Base-by-base conservation (phyloP, 2,888 invertebrate genomes). In the Agrochola lychnidis region DNA sequence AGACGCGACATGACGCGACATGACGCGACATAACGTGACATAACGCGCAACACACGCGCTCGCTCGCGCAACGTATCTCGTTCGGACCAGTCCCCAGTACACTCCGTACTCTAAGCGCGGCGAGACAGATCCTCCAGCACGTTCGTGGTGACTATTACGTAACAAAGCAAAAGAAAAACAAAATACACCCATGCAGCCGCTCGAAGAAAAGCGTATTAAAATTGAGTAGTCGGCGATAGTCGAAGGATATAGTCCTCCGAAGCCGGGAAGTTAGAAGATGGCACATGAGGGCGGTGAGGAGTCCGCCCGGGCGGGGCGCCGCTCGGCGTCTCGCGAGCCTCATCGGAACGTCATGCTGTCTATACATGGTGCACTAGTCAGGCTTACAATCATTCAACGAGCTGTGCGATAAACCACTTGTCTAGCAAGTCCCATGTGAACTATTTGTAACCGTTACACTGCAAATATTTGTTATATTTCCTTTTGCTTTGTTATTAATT, bases 121-220 rank as follows among this genome's bases (percentile, higher is more conserved):
- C 89, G 91, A 90, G 90, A 93, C 90, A 92, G 89, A 92, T 92
- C 92, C 92, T 94, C 94, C 94, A 93, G 94, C 95, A 92, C 93
- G 93, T 91, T 92, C 92, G 92, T 93, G 92, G 93, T 94, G 91
- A 93, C 86, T 92, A 91, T 93, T 94, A 95, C 95, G 92, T 95
- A 96, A 96, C 96, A 96, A 96, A 96, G 96, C 96, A 96, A 96
- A 96, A 96, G 96, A 94, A 83, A 95, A 95, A 95, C 91, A 96
- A 94, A 95, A 96, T 91, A 94, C 96, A 95, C 90, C 91, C 96
- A 96, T 96, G 96, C 96, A 94, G 90, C 93, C 93, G 93, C 91
- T 92, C 92, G 90, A 93, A 93, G 93, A 91, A 90, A 95, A 94
- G 95, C 95, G 78, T 84, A 81, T 92, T 92, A 91, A 90, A 79